Conservation (phyloP, 2,888 invertebrate genomes). For the Drosophila borborema region DNA sequence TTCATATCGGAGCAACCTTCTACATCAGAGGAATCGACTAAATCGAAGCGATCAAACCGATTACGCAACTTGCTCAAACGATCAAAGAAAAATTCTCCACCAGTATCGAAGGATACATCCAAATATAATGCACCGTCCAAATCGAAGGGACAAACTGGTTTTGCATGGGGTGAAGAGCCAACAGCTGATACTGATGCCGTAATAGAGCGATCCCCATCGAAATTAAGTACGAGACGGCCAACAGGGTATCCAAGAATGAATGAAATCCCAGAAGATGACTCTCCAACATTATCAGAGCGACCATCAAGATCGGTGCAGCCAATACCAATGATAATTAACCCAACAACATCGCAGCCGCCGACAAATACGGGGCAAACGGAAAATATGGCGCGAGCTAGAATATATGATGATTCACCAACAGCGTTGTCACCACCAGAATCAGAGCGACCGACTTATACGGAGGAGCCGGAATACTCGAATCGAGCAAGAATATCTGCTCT, state of each 20-base stretch:
- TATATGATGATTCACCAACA: background rate
- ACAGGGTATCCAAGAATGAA: background rate
- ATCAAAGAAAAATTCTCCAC: background rate
- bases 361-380: background rate
- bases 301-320: background rate
- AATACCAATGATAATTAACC: background rate
- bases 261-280: background rate
- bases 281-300: background rate
- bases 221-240: background rate
- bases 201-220: background rate
- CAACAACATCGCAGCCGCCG: background rate
- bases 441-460: background rate
- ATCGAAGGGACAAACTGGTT: background rate
- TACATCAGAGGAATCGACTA: background rate
- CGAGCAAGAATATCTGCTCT: background rate
- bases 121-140: background rate
- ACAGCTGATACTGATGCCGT: background rate
- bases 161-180: background rate
- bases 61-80: background rate
- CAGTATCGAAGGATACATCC: background rate
- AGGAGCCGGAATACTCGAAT: fast-evolving
- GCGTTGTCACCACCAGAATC: background rate
- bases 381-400: background rate
- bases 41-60: background rate
- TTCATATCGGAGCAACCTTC: background rate